These are phyloP conservation scores for Gallirallus australis DNA, from an alignment of 2,797 vertebrate species.

Conservation along the genomic window DNA sequence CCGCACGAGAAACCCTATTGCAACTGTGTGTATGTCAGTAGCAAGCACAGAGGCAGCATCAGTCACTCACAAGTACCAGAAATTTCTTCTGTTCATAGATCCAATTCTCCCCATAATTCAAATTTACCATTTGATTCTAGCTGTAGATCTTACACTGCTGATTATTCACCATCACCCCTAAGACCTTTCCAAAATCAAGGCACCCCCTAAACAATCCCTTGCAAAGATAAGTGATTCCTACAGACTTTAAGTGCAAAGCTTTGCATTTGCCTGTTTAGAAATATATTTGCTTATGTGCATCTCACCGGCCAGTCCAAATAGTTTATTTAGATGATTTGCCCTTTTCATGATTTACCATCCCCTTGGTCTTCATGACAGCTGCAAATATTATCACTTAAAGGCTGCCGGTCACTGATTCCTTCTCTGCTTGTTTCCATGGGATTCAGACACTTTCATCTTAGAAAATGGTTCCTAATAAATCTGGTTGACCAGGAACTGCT, in stretches of 20 bases:
- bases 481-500: not conserved
- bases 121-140: not conserved
- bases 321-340: not conserved
- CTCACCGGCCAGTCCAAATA: not conserved
- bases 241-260: not conserved
- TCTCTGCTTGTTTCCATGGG: constrained; percentile 26
- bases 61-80: not conserved
- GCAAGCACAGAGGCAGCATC: not conserved
- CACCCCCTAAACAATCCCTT: not conserved
- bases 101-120: not conserved
- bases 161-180: not conserved
- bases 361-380: not conserved
- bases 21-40: not conserved
- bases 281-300: not conserved
- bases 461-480: not conserved
- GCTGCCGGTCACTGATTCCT: not conserved
- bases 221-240: not conserved
- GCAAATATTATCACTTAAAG: not conserved
- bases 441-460: constrained; percentile 17
- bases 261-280: not conserved
- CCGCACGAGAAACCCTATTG: not conserved
- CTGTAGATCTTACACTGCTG: not conserved
- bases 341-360: not conserved
- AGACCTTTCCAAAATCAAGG: not conserved
- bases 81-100: not conserved